Base-by-base conservation (phyloP, 2,888 invertebrate genomes). In the Myopa testacea region DNA sequence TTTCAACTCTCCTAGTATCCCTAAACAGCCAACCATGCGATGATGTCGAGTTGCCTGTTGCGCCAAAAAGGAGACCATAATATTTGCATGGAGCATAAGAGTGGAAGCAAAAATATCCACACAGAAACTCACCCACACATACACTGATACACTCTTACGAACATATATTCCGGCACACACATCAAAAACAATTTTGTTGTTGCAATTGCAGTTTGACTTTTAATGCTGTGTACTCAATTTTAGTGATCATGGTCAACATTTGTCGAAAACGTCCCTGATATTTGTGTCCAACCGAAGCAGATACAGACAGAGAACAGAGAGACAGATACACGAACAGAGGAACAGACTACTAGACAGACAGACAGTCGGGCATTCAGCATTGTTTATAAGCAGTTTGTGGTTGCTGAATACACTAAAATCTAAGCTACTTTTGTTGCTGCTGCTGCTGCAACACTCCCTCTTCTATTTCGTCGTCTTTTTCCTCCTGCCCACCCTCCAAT, bases 91-190 rank as follows among this genome's bases (percentile, higher is more conserved):
- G 12, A 65, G 55, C 16, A 55, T 16, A n/a, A 55, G n/a, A 16
- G 55, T 10, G 55, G 1, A 5, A 6, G 5, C 0, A 55, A 6
- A 45, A 45, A 45, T 45, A 45, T 10, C 45, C 40, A 63, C 72
- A 80, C 79, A 81, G 82, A 82, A 81, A 84, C 85, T 83, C 84
- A 84, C 83, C 81, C 38, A 12, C 67, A 67, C 38, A 67, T 38
- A 40, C 67, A 63, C 63, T 26, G 26, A 34, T 14, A 63, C 8
- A 37, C 63, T 5, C 26, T 5, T 7, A 34, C 63, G 10, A n/a
- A 63, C 63, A 34, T 37, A n/a, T 26, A 63, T 26, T 26, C 26
- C 10, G 63, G 50, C 50, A 26, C 45, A 8, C 45, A 8, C 45
- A 6, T 0, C 45, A 45, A 45, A 1, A 45, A 45, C 45, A 45